phyloP scores from a whole-genome alignment of 2,113 vertebrate genomes.

The Cranoglanis bouderius region DNA sequence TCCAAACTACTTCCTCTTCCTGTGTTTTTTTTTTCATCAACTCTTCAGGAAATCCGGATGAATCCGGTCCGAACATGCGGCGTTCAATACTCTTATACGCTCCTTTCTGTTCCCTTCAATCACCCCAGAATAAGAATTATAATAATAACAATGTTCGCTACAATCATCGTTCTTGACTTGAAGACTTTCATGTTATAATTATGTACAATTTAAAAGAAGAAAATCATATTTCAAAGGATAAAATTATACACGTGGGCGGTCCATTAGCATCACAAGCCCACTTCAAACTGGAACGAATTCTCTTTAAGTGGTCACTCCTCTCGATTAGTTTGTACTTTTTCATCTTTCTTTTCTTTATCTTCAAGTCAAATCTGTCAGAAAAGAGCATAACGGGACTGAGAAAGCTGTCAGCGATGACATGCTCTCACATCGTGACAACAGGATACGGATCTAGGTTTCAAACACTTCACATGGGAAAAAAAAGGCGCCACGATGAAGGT shows the following conservation, averaged over 20 bases:
- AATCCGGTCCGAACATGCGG: not conserved
- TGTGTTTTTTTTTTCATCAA: not conserved
- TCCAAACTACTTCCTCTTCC: not conserved
- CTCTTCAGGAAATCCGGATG: not conserved
- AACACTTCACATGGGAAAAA: conserved; percentile 35
- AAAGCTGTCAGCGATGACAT: conserved; percentile 28
- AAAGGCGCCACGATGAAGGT: conserved; percentile 33
- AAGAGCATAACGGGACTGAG: conserved; percentile 45
- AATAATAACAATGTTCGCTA: conserved; percentile 11
- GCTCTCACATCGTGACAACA: conserved; percentile 16
- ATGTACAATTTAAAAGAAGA: conserved; percentile 40
- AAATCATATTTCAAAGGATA: conserved; percentile 34
- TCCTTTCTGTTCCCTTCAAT: not conserved
- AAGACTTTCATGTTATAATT: conserved; percentile 53
- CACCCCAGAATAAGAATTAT: conserved; percentile 2
- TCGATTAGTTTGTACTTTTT: conserved; percentile 25
- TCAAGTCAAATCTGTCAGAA: conserved; percentile 46
- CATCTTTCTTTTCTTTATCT: conserved; percentile 38
- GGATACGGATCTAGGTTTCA: conserved; percentile 44
- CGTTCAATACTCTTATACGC: no score
- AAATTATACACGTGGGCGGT: conserved; percentile 43
- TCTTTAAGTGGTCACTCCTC: conserved; percentile 31
- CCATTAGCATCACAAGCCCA: conserved; percentile 24
- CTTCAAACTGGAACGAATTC: conserved; percentile 33
- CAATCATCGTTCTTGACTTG: conserved; percentile 15